Percentiles rank a stretch among this genome's conserved stretches.
Conservation (phyloP, 2,113 vertebrate genomes). For the Taurulus bubalis region DNA sequence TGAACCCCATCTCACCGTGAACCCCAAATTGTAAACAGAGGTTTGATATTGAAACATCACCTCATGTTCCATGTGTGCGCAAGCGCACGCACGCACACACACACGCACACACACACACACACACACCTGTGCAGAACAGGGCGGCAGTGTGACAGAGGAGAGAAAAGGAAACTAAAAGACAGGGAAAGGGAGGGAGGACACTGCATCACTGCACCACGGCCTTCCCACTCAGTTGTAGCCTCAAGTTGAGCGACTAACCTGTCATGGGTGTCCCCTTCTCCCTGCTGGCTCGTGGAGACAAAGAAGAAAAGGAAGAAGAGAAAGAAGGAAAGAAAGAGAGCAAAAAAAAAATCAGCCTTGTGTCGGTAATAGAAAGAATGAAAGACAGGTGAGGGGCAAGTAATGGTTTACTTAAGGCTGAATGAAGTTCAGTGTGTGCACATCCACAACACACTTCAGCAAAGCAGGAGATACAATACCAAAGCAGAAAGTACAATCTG, state of each 20-base stretch:
- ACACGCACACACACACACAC: background rate
- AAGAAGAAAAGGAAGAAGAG: constrained; percentile 40
- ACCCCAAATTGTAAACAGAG: background rate
- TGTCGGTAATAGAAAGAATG: constrained; percentile 25
- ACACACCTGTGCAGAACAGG: constrained; percentile 3
- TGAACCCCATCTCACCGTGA: background rate
- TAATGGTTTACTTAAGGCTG: background rate
- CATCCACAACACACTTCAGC: background rate
- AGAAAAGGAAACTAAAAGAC: constrained; percentile 33
- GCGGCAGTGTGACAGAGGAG: background rate
- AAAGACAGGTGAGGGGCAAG: background rate
- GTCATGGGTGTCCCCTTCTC: constrained; percentile 94
- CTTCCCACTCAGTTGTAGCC: background rate
- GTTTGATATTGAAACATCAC: too few relatives aligned
- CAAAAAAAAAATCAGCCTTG: constrained; percentile 28
- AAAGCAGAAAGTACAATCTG: background rate
- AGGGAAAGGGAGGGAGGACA: constrained; percentile 62
- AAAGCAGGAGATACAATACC: background rate
- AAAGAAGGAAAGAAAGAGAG: constrained; percentile 35
- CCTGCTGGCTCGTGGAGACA: constrained; percentile 89
- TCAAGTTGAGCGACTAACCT: constrained; percentile 90
- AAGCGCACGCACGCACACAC: too few relatives aligned
- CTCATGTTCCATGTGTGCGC: too few relatives aligned
- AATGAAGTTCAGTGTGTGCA: background rate
- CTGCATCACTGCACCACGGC: constrained; percentile 2